Evolutionary conservation across 35 echinoderm and acorn worm species (phyloP).

Genomic region (Hemicentrotus pulcherrimus): DNA sequence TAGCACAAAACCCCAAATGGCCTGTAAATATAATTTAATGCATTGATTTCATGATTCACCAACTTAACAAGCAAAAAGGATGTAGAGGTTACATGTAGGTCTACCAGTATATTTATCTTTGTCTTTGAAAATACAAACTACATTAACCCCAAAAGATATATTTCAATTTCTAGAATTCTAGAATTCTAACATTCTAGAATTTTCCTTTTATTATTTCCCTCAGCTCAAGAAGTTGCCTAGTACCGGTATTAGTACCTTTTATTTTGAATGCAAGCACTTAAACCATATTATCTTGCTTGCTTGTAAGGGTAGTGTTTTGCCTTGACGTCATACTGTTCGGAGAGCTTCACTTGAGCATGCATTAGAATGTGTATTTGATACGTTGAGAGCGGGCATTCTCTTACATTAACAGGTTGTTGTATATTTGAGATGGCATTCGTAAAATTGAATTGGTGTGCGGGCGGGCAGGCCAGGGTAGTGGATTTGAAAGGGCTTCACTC

Average conservation of each 20-base stretch:
- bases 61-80: too few relatives aligned
- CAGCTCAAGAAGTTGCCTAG: too few relatives aligned
- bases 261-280: not conserved
- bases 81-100: too few relatives aligned
- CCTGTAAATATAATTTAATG: too few relatives aligned
- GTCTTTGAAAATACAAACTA: too few relatives aligned
- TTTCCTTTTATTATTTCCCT: too few relatives aligned
- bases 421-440: not conserved
- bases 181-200: too few relatives aligned
- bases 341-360: not conserved
- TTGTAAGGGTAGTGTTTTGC: not conserved
- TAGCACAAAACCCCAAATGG: too few relatives aligned
- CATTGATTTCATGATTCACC: too few relatives aligned
- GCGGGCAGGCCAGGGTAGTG: not conserved
- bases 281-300: not conserved
- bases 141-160: too few relatives aligned
- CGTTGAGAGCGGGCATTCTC: not conserved
- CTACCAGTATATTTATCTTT: too few relatives aligned
- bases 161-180: too few relatives aligned
- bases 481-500: not conserved
- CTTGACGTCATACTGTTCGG: not conserved
- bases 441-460: not conserved
- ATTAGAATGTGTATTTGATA: constrained; percentile 5
- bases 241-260: not conserved
- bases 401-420: not conserved